Conservation (phyloP, 1,140 invertebrate species). For the Elymnias hypermnestra region DNA sequence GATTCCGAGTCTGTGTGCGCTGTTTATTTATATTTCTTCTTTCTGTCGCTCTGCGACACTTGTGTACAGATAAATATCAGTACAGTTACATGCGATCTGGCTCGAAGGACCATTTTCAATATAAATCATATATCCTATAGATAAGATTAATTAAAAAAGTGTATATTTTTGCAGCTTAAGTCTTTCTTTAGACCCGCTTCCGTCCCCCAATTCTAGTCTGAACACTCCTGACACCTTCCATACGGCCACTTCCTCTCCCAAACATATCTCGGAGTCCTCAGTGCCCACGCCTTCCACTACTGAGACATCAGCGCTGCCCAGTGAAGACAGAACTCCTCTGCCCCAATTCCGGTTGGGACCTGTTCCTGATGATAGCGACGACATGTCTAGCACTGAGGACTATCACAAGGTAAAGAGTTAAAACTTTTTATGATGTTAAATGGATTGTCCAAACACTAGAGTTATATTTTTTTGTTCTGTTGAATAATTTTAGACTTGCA, state of each 20-base stretch:
- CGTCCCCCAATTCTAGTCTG: constrained; percentile 51
- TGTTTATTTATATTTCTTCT: too few relatives aligned
- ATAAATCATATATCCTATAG: too few relatives aligned
- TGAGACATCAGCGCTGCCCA: constrained; percentile 43
- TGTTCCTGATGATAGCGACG: constrained; percentile 61
- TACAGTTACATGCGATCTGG: too few relatives aligned
- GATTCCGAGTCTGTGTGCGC: too few relatives aligned
- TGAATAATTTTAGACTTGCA: too few relatives aligned
- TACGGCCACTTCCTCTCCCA: constrained; percentile 78
- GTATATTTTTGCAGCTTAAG: constrained; percentile 34
- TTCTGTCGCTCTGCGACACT: too few relatives aligned
- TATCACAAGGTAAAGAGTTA: constrained; percentile 66
- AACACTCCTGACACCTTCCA: constrained; percentile 83
- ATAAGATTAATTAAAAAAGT: neutral
- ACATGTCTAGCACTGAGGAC: constrained; percentile 71
- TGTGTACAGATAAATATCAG: too few relatives aligned
- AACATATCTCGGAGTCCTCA: constrained; percentile 36
- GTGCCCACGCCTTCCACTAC: constrained; percentile 41
- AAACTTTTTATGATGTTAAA: too few relatives aligned
- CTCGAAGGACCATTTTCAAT: too few relatives aligned
- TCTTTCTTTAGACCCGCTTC: constrained; percentile 49
- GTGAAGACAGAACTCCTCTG: constrained; percentile 27
- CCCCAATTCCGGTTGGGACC: constrained; percentile 44
- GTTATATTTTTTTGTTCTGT: too few relatives aligned
- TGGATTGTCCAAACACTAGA: too few relatives aligned